Evolutionary conservation across 1,140 invertebrate species (phyloP).

Genomic region (Medauroidea extradentata): DNA sequence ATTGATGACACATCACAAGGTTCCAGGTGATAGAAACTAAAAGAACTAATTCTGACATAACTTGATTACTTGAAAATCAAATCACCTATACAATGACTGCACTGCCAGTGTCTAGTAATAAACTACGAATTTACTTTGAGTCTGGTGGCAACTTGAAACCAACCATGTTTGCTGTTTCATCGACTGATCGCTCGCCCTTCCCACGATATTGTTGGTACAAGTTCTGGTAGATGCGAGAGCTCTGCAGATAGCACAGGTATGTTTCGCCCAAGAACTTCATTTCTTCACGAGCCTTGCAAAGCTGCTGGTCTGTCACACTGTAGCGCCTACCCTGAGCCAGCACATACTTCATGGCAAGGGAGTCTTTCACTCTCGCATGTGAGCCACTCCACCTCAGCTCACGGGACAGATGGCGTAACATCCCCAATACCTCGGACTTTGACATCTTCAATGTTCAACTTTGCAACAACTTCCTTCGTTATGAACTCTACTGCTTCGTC

Average conservation of each 20-base stretch:
- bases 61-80: no score
- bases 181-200: slow-evolving; percentile 66
- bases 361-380: slow-evolving; percentile 49
- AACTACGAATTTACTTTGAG: slow-evolving; percentile 29
- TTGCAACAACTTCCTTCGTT: slow-evolving; percentile 30
- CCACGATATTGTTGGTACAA: slow-evolving; percentile 67
- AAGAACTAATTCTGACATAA: no score
- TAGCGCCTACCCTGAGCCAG: slow-evolving; percentile 65
- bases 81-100: no score
- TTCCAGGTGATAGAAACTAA: no score
- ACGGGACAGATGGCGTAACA: slow-evolving; percentile 53
- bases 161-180: slow-evolving; percentile 74
- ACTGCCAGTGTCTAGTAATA: not conserved
- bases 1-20: no score
- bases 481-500: slow-evolving; percentile 56
- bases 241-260: slow-evolving; percentile 69
- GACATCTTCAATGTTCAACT: not conserved
- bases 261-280: slow-evolving; percentile 63
- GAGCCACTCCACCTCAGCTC: slow-evolving; percentile 54
- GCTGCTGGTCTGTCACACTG: slow-evolving; percentile 69
- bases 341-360: slow-evolving; percentile 59
- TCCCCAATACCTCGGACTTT: slow-evolving; percentile 29
- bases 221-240: slow-evolving; percentile 59
- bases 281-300: slow-evolving; percentile 76
- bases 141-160: slow-evolving; percentile 82